phyloP scores from a whole-genome alignment of 1,140 invertebrate genomes.

The Heliconius congener region DNA sequence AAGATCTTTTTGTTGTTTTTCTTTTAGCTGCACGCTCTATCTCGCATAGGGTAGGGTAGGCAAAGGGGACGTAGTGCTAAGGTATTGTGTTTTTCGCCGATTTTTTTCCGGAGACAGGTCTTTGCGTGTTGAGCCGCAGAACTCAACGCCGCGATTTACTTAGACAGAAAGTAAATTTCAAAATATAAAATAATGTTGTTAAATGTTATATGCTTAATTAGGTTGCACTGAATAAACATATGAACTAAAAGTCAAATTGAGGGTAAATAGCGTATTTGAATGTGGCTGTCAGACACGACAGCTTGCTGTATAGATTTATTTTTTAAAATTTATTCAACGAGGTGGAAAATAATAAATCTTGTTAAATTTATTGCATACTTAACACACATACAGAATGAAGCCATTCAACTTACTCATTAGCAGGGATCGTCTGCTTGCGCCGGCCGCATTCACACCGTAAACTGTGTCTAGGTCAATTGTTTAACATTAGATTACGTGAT shows the following conservation, averaged over 20 bases:
- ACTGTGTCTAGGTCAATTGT: constrained; percentile 33
- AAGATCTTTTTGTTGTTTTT: background rate
- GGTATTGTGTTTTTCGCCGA: no score
- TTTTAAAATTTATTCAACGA: background rate
- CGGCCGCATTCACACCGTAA: constrained; percentile 26
- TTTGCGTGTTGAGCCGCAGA: no score
- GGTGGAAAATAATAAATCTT: background rate
- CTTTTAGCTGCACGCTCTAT: background rate
- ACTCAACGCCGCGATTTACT: no score
- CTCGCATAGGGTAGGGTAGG: no score
- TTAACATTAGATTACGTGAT: constrained; percentile 25
- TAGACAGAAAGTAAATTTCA: background rate
- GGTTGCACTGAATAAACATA: background rate
- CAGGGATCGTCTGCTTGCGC: constrained; percentile 27
- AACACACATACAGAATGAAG: constrained; percentile 13
- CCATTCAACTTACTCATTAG: constrained; percentile 23
- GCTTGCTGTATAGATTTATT: no score
- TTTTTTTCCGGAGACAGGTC: no score
- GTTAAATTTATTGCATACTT: constrained; percentile 13
- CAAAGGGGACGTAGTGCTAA: no score
- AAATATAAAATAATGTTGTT: background rate
- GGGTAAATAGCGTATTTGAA: background rate
- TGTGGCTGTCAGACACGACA: background rate
- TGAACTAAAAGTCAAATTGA: background rate
- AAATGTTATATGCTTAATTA: background rate